Evolutionary conservation across 1,140 invertebrate genomes (phyloP).

Genomic region (Ceratina calcarata): DNA sequence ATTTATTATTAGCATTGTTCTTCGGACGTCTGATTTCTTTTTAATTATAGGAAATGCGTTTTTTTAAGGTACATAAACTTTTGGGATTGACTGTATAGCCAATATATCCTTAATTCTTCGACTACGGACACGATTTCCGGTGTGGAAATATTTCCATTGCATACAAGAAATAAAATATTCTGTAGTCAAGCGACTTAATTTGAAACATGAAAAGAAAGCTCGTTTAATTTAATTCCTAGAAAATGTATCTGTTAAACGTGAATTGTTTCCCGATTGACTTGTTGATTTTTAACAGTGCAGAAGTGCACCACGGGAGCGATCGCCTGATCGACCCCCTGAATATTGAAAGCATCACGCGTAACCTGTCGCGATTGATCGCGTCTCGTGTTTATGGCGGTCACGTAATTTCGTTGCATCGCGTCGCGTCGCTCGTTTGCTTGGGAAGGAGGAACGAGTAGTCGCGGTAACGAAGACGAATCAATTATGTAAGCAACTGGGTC

Average conservation of each 20-base stretch:
- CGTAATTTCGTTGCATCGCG: slow-evolving; percentile 44
- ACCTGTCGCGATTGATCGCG: background rate
- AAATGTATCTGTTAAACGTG: slow-evolving; percentile 4
- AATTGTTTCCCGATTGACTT: background rate
- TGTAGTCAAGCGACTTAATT: background rate
- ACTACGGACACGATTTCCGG: too few species aligned
- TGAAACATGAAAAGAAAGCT: background rate
- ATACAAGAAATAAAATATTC: background rate
- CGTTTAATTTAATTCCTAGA: background rate
- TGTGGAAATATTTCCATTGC: too few species aligned
- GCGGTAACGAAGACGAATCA: slow-evolving; percentile 58
- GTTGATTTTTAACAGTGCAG: background rate
- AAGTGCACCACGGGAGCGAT: background rate
- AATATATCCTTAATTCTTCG: too few species aligned
- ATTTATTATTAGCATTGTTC: too few species aligned
- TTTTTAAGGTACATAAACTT: too few species aligned
- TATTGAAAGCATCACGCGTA: slow-evolving; percentile 18
- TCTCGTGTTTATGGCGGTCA: slow-evolving; percentile 17
- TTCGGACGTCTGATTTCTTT: too few species aligned
- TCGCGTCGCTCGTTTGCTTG: too few species aligned
- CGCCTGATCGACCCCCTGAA: background rate
- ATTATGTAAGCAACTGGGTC: slow-evolving; percentile 69
- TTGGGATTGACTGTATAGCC: too few species aligned
- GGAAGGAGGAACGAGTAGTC: slow-evolving; percentile 34
- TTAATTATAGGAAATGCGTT: too few species aligned